A percentile compares a stretch with the other conserved stretches of the same genome.
These are phyloP conservation scores for Apogon talboti DNA, from an alignment of 2,797 vertebrate species.

Conservation along the genomic window DNA sequence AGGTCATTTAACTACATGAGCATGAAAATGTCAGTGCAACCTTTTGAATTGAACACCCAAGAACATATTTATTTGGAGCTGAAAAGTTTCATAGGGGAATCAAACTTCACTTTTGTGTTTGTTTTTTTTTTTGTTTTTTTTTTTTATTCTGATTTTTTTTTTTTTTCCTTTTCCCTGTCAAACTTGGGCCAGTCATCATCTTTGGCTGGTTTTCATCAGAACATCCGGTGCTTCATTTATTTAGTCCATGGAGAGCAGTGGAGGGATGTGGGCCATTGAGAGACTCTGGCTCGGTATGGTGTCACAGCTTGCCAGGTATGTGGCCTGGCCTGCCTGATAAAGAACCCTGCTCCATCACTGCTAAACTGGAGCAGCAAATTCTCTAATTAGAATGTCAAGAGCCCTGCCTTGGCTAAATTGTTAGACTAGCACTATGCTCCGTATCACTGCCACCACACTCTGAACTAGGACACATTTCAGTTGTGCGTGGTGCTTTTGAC, in stretches of 20 bases:
- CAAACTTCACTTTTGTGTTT: constrained; percentile 11
- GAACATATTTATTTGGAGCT: constrained; percentile 33
- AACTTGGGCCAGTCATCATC: constrained; percentile 47
- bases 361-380: constrained; percentile 75
- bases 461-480: constrained; percentile 49
- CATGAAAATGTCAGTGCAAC: background rate
- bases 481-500: constrained; percentile 20
- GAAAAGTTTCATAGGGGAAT: constrained; percentile 1
- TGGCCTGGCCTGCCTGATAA: constrained; percentile 79
- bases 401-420: constrained; percentile 61
- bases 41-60: constrained; percentile 8
- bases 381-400: constrained; percentile 78
- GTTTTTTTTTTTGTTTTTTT: constrained; percentile 6
- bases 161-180: constrained; percentile 4
- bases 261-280: constrained; percentile 65
- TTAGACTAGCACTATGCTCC: constrained; percentile 36
- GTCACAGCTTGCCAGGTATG: constrained; percentile 74
- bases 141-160: constrained; percentile 1
- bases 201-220: constrained; percentile 60
- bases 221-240: constrained; percentile 59
- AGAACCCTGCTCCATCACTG: constrained; percentile 71
- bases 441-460: constrained; percentile 49
- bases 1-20: constrained; percentile 2
- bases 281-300: constrained; percentile 57
- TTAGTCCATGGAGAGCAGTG: constrained; percentile 53